A percentile compares a stretch with the other conserved stretches of the same genome.
Conservation (phyloP, 2,113 vertebrate genomes). For the Lepus timidus region DNA sequence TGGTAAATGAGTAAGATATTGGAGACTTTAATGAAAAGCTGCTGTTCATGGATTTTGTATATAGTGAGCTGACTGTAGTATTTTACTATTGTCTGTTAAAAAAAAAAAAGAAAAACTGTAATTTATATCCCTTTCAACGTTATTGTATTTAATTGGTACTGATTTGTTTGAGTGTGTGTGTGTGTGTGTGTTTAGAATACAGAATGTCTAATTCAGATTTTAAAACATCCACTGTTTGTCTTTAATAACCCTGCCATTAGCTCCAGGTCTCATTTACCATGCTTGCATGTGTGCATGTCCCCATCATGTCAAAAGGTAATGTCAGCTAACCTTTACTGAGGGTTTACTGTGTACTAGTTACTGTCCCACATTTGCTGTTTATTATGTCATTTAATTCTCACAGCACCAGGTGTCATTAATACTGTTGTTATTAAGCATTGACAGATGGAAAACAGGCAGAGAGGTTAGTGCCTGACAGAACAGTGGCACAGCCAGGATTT, state of each 20-base stretch:
- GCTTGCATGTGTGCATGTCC: not conserved
- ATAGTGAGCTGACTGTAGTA: constrained; percentile 93
- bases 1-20: constrained; percentile 87
- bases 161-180: constrained; percentile 76
- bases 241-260: constrained; percentile 67
- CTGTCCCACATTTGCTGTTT: not conserved
- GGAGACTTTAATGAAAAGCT: constrained; percentile 94
- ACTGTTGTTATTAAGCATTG: not conserved
- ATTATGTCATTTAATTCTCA: not conserved
- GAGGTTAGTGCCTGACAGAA: not conserved
- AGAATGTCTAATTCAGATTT: constrained; percentile 92
- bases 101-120: constrained; percentile 92
- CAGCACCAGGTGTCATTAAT: not conserved
- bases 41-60: constrained; percentile 96
- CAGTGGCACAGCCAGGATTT: not conserved
- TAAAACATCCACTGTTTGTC: constrained; percentile 74
- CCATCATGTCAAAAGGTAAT: not conserved
- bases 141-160: constrained; percentile 96
- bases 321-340: not conserved
- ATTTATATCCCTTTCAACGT: constrained; percentile 95
- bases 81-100: constrained; percentile 94
- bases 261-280: not conserved
- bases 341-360: not conserved
- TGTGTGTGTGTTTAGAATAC: constrained; percentile 94
- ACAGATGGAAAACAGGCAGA: not conserved